A percentile compares a stretch with the other conserved stretches of the same genome.
phyloP scores from a whole-genome alignment of 2,888 invertebrate genomes.

The Rhopalosiphum nymphaeae region DNA sequence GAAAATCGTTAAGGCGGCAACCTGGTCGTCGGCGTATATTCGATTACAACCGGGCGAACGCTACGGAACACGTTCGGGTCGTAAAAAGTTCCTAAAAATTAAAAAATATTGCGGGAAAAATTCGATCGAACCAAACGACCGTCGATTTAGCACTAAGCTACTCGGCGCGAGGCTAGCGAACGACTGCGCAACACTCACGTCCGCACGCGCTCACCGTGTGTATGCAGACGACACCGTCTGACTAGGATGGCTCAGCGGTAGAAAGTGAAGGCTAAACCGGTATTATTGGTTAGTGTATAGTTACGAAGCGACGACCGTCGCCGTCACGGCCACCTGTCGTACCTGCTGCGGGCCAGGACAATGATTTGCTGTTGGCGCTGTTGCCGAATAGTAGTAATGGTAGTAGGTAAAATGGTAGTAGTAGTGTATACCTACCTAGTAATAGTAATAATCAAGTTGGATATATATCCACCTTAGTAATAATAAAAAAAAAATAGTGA shows the following conservation, averaged over 20 bases:
- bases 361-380: not conserved
- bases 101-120: not conserved
- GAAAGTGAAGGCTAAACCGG: constrained; percentile 37
- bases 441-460: not conserved
- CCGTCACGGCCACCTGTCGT: not conserved
- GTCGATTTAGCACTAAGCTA: not conserved
- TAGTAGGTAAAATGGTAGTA: not conserved
- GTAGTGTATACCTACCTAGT: not conserved
- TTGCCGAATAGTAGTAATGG: not conserved
- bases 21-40: not conserved
- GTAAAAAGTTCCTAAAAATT: not conserved
- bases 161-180: not conserved
- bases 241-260: not conserved
- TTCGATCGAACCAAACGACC: not conserved
- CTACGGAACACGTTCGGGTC: not conserved
- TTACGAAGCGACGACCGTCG: not conserved
- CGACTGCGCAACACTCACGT: not conserved
- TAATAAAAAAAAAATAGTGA: not conserved
- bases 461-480: not conserved
- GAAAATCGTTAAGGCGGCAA: not conserved
- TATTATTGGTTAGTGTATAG: not conserved
- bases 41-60: not conserved
- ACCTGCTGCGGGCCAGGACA: too few relatives aligned
- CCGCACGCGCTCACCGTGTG: not conserved
- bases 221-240: not conserved